Conservation (phyloP, 2,797 vertebrate genomes). For the Podarcis lilfordi region DNA sequence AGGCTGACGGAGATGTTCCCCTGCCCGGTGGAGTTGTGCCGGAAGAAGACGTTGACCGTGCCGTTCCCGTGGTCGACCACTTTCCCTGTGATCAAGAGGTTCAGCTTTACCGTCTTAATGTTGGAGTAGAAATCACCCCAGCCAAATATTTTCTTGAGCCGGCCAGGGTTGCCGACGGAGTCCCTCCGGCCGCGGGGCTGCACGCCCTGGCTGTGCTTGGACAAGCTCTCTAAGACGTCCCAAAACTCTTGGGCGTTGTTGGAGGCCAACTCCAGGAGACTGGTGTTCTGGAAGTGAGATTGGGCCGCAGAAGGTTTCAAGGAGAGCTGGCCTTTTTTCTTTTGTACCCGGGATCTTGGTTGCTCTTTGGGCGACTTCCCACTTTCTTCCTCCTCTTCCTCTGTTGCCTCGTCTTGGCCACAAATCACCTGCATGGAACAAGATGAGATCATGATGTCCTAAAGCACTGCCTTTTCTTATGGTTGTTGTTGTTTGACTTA, state of each 20-base stretch:
- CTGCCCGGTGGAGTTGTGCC: slow-evolving; percentile 95
- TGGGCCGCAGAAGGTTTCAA: slow-evolving; percentile 78
- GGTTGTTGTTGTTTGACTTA: background rate
- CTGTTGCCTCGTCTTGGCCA: slow-evolving; percentile 84
- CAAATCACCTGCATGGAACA: slow-evolving; percentile 82
- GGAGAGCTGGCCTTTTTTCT: slow-evolving; percentile 62
- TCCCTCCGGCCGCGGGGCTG: slow-evolving; percentile 83
- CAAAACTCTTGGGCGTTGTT: slow-evolving; percentile 88
- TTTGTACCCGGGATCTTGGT: slow-evolving; percentile 76
- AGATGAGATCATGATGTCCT: slow-evolving; percentile 29
- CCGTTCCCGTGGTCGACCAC: slow-evolving; percentile 98
- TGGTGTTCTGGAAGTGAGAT: slow-evolving; percentile 82
- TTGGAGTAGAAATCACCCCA: slow-evolving; percentile 99
- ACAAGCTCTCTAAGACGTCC: slow-evolving; percentile 87
- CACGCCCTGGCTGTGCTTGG: slow-evolving; percentile 68
- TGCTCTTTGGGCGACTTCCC: slow-evolving; percentile 74
- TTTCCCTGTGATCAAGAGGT: slow-evolving; percentile 96
- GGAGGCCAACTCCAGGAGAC: slow-evolving; percentile 87
- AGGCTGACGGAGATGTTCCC: slow-evolving; percentile 97
- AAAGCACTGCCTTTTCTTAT: background rate
- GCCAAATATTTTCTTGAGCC: slow-evolving; percentile 96
- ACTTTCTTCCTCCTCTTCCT: slow-evolving; percentile 63
- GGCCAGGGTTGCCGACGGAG: slow-evolving; percentile 83
- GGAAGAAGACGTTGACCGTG: slow-evolving; percentile 95
- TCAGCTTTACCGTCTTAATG: slow-evolving; percentile 97